Conservation (phyloP, 2,113 vertebrate genomes). For the Athene cunicularia region DNA sequence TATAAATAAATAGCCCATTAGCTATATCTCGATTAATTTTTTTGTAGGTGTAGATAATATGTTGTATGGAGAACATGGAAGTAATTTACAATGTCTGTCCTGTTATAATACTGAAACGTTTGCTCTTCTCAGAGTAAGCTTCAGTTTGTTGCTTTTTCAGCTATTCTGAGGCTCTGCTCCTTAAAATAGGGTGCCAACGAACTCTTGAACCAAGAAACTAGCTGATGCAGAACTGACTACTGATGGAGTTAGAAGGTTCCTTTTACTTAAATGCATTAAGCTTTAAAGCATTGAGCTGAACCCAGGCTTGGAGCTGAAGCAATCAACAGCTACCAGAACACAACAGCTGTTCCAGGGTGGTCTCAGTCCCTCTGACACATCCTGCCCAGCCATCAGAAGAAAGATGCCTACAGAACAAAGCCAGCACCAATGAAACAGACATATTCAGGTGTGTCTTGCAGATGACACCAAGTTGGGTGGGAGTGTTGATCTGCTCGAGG, state of each 20-base stretch:
- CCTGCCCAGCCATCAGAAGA: background rate
- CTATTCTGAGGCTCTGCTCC: background rate
- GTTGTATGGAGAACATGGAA: background rate
- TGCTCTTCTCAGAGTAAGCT: background rate
- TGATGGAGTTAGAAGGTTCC: background rate
- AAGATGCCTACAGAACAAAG: background rate
- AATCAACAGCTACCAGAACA: background rate
- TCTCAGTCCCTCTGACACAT: background rate
- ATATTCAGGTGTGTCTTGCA: background rate
- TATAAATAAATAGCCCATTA: background rate
- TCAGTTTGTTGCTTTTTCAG: background rate
- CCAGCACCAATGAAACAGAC: background rate
- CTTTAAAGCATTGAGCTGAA: background rate
- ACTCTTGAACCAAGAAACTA: background rate
- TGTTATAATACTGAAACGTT: background rate
- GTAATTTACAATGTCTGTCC: background rate
- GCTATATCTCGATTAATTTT: background rate
- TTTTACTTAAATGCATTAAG: background rate
- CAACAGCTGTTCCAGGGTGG: accelerated
- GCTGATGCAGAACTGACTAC: background rate
- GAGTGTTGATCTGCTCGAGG: too few species aligned
- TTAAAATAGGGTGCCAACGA: background rate
- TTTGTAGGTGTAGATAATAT: background rate
- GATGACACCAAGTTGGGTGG: too few species aligned
- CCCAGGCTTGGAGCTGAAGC: background rate